Conservation (phyloP, 2,113 vertebrate species). For the Eulemur macaco region DNA sequence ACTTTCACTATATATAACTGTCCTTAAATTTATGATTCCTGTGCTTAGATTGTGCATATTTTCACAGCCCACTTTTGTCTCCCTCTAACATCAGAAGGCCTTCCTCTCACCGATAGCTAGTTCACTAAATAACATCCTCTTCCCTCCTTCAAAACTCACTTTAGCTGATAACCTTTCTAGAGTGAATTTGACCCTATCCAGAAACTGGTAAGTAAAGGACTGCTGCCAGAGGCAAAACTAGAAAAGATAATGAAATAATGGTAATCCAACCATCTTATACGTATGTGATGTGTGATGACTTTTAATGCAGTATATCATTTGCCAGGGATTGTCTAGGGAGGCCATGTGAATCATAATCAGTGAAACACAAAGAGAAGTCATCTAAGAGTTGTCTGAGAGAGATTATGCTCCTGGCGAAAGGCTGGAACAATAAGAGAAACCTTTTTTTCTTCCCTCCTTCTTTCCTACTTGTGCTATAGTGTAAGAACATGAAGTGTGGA, state of each 20-base stretch:
- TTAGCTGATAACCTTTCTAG: not conserved
- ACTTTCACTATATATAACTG: not conserved
- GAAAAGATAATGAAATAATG: not conserved
- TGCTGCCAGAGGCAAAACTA: not conserved
- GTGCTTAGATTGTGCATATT: not conserved
- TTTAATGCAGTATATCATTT: not conserved
- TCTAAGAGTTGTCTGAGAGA: not conserved
- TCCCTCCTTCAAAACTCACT: not conserved
- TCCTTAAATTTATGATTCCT: conserved; percentile 14
- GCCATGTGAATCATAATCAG: not conserved
- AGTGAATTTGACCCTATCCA: not conserved
- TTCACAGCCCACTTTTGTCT: not conserved
- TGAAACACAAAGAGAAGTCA: not conserved
- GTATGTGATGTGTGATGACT: not conserved
- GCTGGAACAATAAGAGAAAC: not conserved
- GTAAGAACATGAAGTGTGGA: not conserved
- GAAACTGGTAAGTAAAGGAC: not conserved
- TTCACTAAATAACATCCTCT: not conserved
- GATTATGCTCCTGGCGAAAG: not conserved
- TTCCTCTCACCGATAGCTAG: not conserved
- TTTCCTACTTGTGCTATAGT: not conserved
- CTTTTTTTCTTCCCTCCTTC: not conserved
- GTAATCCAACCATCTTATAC: not conserved
- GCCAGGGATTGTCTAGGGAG: not conserved
- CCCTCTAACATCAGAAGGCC: not conserved